Conservation (phyloP, 2,888 invertebrate genomes). For the Heliconius ismenius region DNA sequence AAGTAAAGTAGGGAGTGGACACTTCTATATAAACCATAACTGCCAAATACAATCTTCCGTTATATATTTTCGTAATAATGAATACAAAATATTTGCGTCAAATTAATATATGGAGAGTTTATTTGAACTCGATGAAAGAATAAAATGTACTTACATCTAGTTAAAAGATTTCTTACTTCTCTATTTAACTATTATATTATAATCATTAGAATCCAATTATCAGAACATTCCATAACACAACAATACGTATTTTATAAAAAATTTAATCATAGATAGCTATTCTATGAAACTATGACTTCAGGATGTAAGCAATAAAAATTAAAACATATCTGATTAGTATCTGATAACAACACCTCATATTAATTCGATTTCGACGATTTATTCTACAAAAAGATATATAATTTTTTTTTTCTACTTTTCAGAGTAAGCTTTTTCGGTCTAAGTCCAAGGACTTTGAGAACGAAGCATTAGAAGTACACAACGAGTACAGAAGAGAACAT, state of each 20-base stretch:
- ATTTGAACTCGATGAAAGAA: too few species aligned
- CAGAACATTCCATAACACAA: neutral
- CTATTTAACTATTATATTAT: neutral
- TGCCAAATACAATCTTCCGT: too few species aligned
- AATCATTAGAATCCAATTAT: neutral
- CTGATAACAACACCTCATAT: neutral
- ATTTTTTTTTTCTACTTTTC: constrained; percentile 50
- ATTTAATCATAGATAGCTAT: neutral
- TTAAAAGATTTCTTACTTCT: too few species aligned
- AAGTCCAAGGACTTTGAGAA: constrained; percentile 70
- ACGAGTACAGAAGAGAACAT: constrained; percentile 72
- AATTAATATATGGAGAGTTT: too few species aligned
- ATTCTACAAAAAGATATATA: neutral
- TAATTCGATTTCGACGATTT: neutral
- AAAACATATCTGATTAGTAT: neutral
- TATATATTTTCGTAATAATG: too few species aligned
- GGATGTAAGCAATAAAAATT: too few species aligned
- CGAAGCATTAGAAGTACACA: constrained; percentile 71
- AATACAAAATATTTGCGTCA: too few species aligned
- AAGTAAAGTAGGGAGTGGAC: too few species aligned
- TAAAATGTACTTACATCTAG: too few species aligned
- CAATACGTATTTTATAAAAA: neutral
- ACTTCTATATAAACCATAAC: too few species aligned
- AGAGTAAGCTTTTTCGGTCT: constrained; percentile 72
- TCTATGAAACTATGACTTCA: neutral